A percentile compares a stretch with the other conserved stretches of the same genome.
phyloP scores from a whole-genome alignment of 2,888 invertebrate species.

The Callimorpha dominula region DNA sequence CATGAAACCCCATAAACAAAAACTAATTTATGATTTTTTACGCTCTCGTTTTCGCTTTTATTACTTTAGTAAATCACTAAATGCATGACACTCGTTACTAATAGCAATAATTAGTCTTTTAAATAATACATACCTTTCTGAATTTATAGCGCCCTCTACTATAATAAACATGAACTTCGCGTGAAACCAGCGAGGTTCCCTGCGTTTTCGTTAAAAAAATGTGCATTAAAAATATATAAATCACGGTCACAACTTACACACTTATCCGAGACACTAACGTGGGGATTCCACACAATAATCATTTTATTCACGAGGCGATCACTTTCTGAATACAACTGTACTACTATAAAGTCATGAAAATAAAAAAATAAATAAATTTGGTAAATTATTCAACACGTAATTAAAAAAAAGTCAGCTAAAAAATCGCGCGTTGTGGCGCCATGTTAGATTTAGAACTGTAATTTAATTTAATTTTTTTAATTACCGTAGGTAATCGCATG shows the following conservation, averaged over 20 bases:
- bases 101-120: neutral
- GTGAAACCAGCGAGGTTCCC: no score
- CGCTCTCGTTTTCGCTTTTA: neutral
- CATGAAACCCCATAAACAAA: neutral
- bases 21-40: neutral
- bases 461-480: no score
- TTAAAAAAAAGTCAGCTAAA: no score
- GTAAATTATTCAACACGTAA: no score
- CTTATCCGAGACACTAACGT: slow-evolving; percentile 7
- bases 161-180: neutral
- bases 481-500: no score
- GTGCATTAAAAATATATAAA: neutral
- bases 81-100: neutral
- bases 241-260: neutral
- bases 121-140: no score
- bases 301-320: neutral
- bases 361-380: no score
- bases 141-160: neutral
- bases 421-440: no score
- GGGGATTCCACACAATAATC: slow-evolving; percentile 3
- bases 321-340: neutral
- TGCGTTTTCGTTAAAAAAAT: neutral
- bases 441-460: no score
- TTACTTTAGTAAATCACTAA: neutral
- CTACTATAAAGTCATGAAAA: no score